Base-by-base conservation (phyloP, 2,797 vertebrate genomes). In the Alectoris magna region DNA sequence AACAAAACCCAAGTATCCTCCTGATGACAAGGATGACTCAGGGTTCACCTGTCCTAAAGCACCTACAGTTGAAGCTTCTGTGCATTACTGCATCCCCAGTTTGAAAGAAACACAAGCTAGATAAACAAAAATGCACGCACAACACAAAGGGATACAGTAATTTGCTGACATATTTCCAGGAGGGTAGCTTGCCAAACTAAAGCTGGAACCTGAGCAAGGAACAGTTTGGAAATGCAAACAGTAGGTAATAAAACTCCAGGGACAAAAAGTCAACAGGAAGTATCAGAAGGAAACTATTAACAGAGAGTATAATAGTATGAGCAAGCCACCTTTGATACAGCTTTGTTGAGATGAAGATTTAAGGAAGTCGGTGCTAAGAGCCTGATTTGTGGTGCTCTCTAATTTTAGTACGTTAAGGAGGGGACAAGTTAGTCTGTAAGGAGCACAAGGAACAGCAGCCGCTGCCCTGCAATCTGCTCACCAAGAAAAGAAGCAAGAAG, bases 241-340 rank as follows among this genome's bases (percentile, higher is more conserved):
- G 43, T 17, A 70, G 23, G 31, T 1, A 94, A 77, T 26, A 88
- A 71, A 95, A 90, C 34, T 36, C 11, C 34, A 83, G 55, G 58
- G 73, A 81, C 59, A 84, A 75, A 77, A 84, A 68, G 58, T 62
- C 38, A 75, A 69, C 44, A 71, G 81, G 87, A 91, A 86, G 34
- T 34, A 88, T 15, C 68, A 93, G 34, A 71, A 71, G 24, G 58
- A 84, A 90, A 68, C 36, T 60, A 3, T 48, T 48, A 78, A 51
- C 18, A 58, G 48, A 36, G 10, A 67, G 15, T 6, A 0, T 56
- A 56, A 62, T 38, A 66, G 31, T 27, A 48, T 39, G 75, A 77
- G 90, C 58, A 88, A 80, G 70, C 11, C 71, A 44, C 49, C 66
- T 88, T 77, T 68, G 85, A 44, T 43, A 46, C 1, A 83, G 53